Conservation (phyloP, 2,797 vertebrate genomes). For the Enteromius trimaculatus region DNA sequence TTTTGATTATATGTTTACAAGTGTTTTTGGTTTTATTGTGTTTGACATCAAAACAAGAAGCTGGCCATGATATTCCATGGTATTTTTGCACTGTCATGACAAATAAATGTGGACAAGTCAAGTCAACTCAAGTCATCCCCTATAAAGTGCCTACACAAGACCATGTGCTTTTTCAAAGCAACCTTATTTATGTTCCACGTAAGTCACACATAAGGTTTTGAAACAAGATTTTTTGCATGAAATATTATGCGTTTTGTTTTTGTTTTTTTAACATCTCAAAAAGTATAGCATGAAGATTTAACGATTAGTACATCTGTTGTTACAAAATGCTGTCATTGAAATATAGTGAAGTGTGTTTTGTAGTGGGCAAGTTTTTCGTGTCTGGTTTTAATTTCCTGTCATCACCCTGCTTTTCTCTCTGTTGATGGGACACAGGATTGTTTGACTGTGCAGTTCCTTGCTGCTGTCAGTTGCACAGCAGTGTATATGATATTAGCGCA, state of each 20-base stretch:
- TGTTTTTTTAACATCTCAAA: background rate
- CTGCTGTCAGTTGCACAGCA: conserved; percentile 30
- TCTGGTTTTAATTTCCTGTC: conserved; percentile 59
- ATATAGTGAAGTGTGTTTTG: conserved; percentile 25
- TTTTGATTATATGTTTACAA: background rate
- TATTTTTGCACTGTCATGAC: background rate
- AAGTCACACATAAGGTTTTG: background rate
- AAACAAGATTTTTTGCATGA: background rate
- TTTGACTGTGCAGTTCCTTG: background rate
- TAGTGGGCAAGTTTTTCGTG: background rate
- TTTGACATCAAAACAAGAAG: background rate
- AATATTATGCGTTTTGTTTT: background rate
- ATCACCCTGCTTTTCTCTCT: background rate
- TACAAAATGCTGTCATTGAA: conserved; percentile 61
- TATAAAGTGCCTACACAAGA: background rate
- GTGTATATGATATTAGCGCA: conserved; percentile 69
- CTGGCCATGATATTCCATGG: background rate
- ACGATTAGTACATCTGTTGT: conserved; percentile 59
- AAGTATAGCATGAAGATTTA: conserved; percentile 53
- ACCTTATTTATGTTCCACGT: background rate
- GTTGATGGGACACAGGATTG: conserved; percentile 6
- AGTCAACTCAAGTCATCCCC: background rate
- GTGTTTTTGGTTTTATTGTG: background rate
- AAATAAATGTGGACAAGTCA: background rate
- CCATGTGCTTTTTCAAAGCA: background rate